Evolutionary conservation across 2,113 vertebrate genomes (phyloP).

Genomic region (Tachycineta bicolor): DNA sequence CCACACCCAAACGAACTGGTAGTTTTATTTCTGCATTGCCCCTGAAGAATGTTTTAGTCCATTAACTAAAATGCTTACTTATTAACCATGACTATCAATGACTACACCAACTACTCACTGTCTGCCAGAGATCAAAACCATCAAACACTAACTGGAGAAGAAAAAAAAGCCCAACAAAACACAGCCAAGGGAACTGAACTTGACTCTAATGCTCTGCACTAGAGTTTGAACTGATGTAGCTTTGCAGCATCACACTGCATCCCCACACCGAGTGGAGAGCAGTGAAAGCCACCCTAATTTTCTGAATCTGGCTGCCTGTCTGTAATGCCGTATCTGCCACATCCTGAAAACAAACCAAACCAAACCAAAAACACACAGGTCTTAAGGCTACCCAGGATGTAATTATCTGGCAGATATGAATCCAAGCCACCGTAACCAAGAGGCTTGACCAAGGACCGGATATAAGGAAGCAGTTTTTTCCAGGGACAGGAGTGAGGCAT

Average conservation of each 20-base stretch:
- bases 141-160: not conserved
- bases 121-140: not conserved
- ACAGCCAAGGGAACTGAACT: not conserved
- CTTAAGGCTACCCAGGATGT: rapidly evolving
- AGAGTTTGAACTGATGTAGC: not conserved
- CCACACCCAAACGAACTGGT: rapidly evolving
- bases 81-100: not conserved
- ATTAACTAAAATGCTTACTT: not conserved
- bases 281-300: rapidly evolving
- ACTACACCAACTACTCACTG: not conserved
- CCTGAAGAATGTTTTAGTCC: not conserved
- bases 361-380: not conserved
- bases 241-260: not conserved
- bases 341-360: not conserved
- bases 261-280: rapidly evolving
- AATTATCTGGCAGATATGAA: rapidly evolving
- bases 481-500: not conserved
- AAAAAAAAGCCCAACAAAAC: not conserved
- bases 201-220: not conserved
- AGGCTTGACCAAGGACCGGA: not conserved
- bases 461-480: not conserved
- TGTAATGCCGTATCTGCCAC: not conserved
- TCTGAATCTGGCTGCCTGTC: too few relatives aligned
- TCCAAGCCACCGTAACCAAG: not conserved
- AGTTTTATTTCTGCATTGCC: not conserved